A percentile compares a stretch with the other conserved stretches of the same genome.
phyloP scores from a whole-genome alignment of 1,140 invertebrate genomes.

The Lepidostoma basale region DNA sequence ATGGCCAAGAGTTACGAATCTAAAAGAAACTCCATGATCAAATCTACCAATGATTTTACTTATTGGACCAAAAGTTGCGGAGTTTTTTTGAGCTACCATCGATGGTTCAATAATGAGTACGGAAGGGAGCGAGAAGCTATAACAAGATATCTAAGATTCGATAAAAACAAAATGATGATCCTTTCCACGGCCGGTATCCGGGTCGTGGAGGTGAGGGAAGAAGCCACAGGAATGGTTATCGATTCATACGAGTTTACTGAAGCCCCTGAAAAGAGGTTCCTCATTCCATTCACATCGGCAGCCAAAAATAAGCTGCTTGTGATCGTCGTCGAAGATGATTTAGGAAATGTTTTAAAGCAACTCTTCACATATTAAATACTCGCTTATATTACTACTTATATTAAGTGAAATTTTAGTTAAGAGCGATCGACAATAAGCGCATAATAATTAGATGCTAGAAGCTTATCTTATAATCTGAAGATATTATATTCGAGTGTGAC shows the following conservation, averaged over 20 bases:
- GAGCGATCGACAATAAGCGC: conserved; percentile 46
- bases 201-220: conserved; percentile 71
- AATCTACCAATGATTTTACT: conserved; percentile 61
- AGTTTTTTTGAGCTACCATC: conserved; percentile 69
- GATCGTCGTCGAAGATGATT: conserved; percentile 63
- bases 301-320: conserved; percentile 57
- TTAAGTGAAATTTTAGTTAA: conserved; percentile 37
- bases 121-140: conserved; percentile 61
- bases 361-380: conserved; percentile 55
- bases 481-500: conserved; percentile 13
- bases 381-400: conserved; percentile 32
- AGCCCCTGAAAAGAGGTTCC: conserved; percentile 62
- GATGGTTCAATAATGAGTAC: conserved; percentile 63
- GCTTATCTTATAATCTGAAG: conserved; percentile 35
- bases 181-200: conserved; percentile 69
- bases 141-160: conserved; percentile 61
- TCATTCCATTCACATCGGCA: conserved; percentile 60
- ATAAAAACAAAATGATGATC: conserved; percentile 64
- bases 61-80: conserved; percentile 74
- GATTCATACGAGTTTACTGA: conserved; percentile 71
- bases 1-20: conserved; percentile 55
- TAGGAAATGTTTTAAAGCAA: conserved; percentile 64
- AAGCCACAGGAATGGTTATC: conserved; percentile 66
- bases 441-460: conserved; percentile 44
- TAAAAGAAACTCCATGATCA: conserved; percentile 56